Evolutionary conservation across 1,140 invertebrate species (phyloP), one percentile per base, ranked within the genome.

Genomic region (Glossosoma conforme): DNA sequence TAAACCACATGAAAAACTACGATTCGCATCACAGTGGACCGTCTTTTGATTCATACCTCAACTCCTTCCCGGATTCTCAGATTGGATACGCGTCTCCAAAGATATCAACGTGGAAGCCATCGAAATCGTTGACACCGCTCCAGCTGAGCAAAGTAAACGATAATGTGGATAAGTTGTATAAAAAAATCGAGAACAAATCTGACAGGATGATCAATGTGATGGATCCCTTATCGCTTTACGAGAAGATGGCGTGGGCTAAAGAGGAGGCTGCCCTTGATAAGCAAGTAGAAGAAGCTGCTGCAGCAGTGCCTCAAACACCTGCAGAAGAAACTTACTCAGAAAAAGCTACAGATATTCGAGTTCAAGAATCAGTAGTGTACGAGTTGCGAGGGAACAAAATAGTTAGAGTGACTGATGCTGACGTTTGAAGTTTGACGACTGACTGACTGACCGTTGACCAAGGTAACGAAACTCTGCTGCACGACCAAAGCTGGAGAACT

Each of bases 401-500:
- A 4, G 19, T 58, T 30, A 33, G 47, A 58, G 37, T 58, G 32
- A 54, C 52, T 33, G 56, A 58, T 33, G 33, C 37, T 25, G 49
- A 57, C 55, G 45, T 44, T 47, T 58, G 56, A n/a, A n/a, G n/a
- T n/a, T n/a, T n/a, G n/a, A n/a, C n/a, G n/a, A 58, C 56, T 38
- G 52, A 58, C 56, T 18, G 36, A 54, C 51, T 58, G 56, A 48
- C 40, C 8, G 25, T 25, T 44, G 28, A 42, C 30, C 24, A 49
- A 54, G 52, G 52, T 54, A 54, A 48, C 37, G 21, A 42, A 15
- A 42, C 20, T 38, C 5, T 17, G 36, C 18, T 38, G n/a, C n/a
- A n/a, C n/a, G n/a, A n/a, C n/a, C n/a, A n/a, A n/a, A n/a, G n/a
- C n/a, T n/a, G n/a, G n/a, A n/a, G n/a, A n/a, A n/a, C n/a, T n/a